These are phyloP conservation scores for Paralichthys olivaceus DNA, from an alignment of 2,113 vertebrate genomes.

Conservation along the genomic window DNA sequence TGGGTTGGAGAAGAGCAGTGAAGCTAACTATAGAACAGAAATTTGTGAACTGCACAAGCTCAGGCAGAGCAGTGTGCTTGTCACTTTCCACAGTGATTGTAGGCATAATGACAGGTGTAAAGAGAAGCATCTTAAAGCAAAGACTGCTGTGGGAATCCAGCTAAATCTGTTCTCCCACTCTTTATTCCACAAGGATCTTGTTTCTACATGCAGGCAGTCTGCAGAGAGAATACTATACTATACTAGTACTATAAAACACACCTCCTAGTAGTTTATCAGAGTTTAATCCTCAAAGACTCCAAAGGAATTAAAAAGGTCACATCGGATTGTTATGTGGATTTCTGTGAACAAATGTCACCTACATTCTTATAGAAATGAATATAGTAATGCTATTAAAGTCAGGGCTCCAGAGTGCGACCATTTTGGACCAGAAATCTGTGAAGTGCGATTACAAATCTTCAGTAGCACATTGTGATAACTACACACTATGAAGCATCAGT, in stretches of 20 bases:
- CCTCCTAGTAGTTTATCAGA: not conserved
- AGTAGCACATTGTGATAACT: too few relatives aligned
- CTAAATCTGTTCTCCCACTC: not conserved
- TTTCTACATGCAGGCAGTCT: not conserved
- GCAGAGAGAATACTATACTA: not conserved
- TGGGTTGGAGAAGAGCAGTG: not conserved
- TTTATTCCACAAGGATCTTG: not conserved
- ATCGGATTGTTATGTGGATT: not conserved
- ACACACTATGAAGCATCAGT: too few relatives aligned
- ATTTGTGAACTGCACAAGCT: conserved; percentile 15
- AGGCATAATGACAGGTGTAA: not conserved
- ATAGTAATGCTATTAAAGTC: too few relatives aligned
- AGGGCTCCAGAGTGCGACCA: too few relatives aligned
- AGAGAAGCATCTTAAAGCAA: not conserved
- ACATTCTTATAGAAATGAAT: not conserved
- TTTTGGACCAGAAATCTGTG: too few relatives aligned
- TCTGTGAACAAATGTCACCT: not conserved
- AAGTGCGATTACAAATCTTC: too few relatives aligned
- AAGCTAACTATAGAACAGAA: conserved; percentile 17
- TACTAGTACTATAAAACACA: not conserved
- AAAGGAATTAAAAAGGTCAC: not conserved
- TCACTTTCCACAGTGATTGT: not conserved
- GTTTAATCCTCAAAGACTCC: not conserved
- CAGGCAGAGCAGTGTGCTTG: not conserved
- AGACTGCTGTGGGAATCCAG: not conserved